A percentile compares a stretch with the other conserved stretches of the same genome.
phyloP scores from a whole-genome alignment of 1,140 invertebrate genomes.

The Steinernema feltiae region DNA sequence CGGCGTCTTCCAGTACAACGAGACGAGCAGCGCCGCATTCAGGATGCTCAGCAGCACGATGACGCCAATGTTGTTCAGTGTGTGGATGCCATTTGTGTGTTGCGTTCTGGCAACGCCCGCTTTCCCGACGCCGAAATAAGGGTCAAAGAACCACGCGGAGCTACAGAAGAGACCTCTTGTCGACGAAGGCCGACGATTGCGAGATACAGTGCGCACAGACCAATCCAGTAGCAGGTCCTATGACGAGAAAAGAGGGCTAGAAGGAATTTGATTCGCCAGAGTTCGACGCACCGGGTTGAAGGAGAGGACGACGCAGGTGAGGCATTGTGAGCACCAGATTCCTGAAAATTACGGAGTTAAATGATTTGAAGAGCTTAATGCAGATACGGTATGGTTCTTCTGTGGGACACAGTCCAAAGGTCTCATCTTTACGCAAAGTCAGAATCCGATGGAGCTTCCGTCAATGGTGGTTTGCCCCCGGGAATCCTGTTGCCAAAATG shows the following conservation, averaged over 20 bases:
- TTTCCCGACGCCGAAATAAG: neutral
- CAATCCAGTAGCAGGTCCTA: slow-evolving; percentile 9
- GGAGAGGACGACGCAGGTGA: slow-evolving; percentile 17
- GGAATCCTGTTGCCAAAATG: no score
- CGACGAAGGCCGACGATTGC: neutral
- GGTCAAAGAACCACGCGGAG: slow-evolving; percentile 1
- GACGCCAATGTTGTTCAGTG: neutral
- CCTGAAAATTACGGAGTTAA: neutral
- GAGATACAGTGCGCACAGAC: neutral
- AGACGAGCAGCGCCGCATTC: neutral
- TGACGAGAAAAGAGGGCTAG: slow-evolving; percentile 5
- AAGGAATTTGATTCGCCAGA: neutral
- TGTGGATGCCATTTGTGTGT: neutral
- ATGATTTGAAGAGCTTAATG: neutral
- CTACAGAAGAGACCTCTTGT: neutral
- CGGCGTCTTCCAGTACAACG: neutral
- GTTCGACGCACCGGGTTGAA: slow-evolving; percentile 22
- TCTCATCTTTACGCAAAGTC: no score
- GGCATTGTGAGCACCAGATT: slow-evolving; percentile 16
- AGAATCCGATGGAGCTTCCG: no score
- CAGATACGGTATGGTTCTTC: no score
- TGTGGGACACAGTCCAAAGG: no score
- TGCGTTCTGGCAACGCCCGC: neutral
- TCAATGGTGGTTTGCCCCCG: no score
- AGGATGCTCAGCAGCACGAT: neutral